A percentile compares a stretch with the other conserved stretches of the same genome.
phyloP scores from a whole-genome alignment of 1,140 invertebrate species.

The Manduca sexta region DNA sequence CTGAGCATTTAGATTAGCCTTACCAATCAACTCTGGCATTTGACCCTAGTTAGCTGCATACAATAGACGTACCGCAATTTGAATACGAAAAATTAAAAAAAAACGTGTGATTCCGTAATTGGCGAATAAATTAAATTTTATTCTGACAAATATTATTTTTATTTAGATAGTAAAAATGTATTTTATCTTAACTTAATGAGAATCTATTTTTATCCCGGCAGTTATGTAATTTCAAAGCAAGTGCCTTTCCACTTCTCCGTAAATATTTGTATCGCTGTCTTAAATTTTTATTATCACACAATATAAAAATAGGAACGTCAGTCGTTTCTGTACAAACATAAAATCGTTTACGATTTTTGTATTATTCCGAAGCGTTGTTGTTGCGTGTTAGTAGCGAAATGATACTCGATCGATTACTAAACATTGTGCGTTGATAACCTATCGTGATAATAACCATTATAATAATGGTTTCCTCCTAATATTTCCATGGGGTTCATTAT shows the following conservation, averaged over 20 bases:
- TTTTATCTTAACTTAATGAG: no score
- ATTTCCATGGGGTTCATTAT: neutral
- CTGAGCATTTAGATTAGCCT: constrained; percentile 5
- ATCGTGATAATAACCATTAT: constrained; percentile 25
- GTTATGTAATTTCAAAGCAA: no score
- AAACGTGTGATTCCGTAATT: no score
- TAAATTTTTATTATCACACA: no score
- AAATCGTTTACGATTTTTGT: constrained; percentile 17
- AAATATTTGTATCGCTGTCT: no score
- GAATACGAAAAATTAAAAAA: no score
- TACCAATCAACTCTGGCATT: constrained; percentile 10
- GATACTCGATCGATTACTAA: constrained; percentile 7
- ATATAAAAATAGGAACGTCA: no score
- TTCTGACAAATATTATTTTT: no score
- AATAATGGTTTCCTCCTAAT: constrained; percentile 19
- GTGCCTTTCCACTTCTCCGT: no score
- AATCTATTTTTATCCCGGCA: no score
- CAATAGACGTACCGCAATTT: neutral
- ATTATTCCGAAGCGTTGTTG: constrained; percentile 11
- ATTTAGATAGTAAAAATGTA: no score
- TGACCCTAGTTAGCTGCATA: neutral
- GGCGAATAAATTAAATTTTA: no score
- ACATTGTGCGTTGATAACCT: constrained; percentile 18
- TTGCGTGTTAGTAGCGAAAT: constrained; percentile 20
- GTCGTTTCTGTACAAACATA: constrained; percentile 12